A percentile compares a stretch with the other conserved stretches of the same genome.
Conservation (phyloP, 2,797 vertebrate species). For the Gadopsis marmoratus region DNA sequence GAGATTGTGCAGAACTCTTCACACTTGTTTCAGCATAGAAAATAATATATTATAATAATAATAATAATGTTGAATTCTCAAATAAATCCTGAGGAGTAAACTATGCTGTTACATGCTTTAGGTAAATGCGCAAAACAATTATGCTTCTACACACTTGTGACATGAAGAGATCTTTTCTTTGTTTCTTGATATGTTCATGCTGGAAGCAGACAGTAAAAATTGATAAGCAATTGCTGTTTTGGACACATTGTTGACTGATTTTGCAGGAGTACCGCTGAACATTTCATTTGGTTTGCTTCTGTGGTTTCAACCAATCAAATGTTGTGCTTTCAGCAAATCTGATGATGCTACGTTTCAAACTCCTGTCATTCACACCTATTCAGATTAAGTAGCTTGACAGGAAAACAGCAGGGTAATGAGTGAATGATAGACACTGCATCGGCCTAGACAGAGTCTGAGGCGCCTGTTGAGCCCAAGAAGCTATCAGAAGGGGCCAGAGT, state of each 20-base stretch:
- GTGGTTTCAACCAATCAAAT: constrained; percentile 19
- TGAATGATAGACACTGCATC: constrained; percentile 27
- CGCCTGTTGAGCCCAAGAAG: constrained; percentile 5
- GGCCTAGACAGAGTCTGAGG: constrained; percentile 20
- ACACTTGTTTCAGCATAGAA: background rate
- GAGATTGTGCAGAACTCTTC: background rate
- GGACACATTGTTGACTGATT: background rate
- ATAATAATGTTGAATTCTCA: background rate
- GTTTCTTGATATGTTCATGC: background rate
- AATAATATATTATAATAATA: background rate
- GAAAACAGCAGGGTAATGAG: constrained; percentile 28
- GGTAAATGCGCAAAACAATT: background rate
- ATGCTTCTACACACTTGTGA: background rate
- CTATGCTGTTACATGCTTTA: background rate
- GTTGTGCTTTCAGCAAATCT: background rate
- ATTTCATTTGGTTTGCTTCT: constrained; percentile 25
- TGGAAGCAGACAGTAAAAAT: constrained; percentile 1
- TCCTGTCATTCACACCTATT: constrained; percentile 12
- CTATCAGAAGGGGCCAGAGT: constrained; percentile 22
- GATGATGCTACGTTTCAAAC: background rate
- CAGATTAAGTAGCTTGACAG: constrained; percentile 28
- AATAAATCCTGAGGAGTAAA: background rate
- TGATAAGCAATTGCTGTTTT: background rate
- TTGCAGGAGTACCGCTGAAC: background rate
- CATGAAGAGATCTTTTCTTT: constrained; percentile 1